Percentiles rank a stretch among this genome's conserved stretches.
These are phyloP conservation scores for Psix sp. DNA, from an alignment of 1,140 invertebrate species.

Conservation along the genomic window DNA sequence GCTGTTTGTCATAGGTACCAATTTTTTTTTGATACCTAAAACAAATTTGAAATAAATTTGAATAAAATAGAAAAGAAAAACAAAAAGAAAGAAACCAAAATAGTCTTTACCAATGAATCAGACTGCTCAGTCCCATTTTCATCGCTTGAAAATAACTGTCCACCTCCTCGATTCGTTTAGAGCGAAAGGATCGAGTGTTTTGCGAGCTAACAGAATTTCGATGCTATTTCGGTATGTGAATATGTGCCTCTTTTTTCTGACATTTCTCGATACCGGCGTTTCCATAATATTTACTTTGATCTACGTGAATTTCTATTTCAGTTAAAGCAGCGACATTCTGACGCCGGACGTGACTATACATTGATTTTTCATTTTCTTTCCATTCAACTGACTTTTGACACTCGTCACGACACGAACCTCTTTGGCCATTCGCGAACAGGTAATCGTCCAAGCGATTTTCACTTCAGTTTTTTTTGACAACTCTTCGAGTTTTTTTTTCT, in stretches of 20 bases:
- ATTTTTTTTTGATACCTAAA: constrained; percentile 94
- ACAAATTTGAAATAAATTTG: constrained; percentile 27
- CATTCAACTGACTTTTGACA: not conserved
- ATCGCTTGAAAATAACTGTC: constrained; percentile 47
- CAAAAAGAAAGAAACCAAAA: constrained; percentile 14
- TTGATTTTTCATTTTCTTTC: constrained; percentile 11
- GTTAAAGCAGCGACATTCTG: constrained; percentile 24
- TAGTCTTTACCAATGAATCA: constrained; percentile 70
- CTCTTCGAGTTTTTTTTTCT: too few species aligned
- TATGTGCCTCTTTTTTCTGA: constrained; percentile 25
- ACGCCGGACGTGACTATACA: constrained; percentile 9
- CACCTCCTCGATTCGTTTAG: constrained; percentile 39
- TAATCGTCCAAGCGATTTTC: too few species aligned
- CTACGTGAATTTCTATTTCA: constrained; percentile 30
- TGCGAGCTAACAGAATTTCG: constrained; percentile 13
- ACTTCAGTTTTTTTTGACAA: too few species aligned
- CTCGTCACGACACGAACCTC: too few species aligned
- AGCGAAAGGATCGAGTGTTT: constrained; percentile 41
- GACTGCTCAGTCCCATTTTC: constrained; percentile 67
- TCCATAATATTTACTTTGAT: constrained; percentile 62
- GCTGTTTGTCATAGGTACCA: constrained; percentile 95
- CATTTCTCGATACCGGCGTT: constrained; percentile 35
- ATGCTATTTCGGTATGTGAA: constrained; percentile 28
- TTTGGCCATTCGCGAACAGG: too few species aligned
- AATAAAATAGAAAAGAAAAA: constrained; percentile 7